These are phyloP conservation scores for Phyllotreta cruciferae DNA, from an alignment of 2,888 invertebrate species.

Conservation along the genomic window DNA sequence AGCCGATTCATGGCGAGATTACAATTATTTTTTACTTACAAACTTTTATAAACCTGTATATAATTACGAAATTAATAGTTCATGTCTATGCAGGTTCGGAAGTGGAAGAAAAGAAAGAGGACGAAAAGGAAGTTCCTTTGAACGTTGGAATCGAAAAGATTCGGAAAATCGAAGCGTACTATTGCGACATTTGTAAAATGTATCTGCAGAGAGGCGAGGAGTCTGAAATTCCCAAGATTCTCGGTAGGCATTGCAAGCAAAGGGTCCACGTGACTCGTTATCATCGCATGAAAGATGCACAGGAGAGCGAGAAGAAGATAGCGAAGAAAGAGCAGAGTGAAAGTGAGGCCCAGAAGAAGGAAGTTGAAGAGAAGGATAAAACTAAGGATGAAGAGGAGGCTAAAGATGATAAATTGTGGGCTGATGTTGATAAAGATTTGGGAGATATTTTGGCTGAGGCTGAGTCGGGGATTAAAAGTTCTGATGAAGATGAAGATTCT, in stretches of 20 bases:
- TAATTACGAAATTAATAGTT: not conserved
- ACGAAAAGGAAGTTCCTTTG: constrained; percentile 68
- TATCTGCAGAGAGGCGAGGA: constrained; percentile 71
- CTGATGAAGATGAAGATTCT: constrained; percentile 73
- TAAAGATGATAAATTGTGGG: constrained; percentile 76
- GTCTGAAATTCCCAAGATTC: constrained; percentile 43
- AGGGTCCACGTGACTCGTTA: constrained; percentile 79
- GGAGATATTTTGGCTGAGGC: constrained; percentile 76
- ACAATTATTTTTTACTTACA: constrained; percentile 6
- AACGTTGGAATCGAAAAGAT: constrained; percentile 81
- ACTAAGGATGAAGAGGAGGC: constrained; percentile 48
- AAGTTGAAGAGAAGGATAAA: constrained; percentile 11
- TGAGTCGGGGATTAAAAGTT: constrained; percentile 66
- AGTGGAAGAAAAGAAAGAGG: constrained; percentile 55
- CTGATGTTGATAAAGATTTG: constrained; percentile 81
- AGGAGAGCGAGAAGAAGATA: constrained; percentile 58
- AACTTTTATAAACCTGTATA: constrained; percentile 6
- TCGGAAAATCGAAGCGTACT: constrained; percentile 78
- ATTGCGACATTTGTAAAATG: constrained; percentile 80
- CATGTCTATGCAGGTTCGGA: constrained; percentile 34
- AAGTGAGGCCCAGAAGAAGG: constrained; percentile 5
- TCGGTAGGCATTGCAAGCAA: constrained; percentile 71
- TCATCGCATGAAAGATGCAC: constrained; percentile 79
- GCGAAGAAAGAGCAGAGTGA: constrained; percentile 11
- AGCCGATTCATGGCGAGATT: constrained; percentile 26